These are phyloP conservation scores for Centruroides sculpturatus DNA, from an alignment of 1,140 invertebrate genomes.

Conservation along the genomic window DNA sequence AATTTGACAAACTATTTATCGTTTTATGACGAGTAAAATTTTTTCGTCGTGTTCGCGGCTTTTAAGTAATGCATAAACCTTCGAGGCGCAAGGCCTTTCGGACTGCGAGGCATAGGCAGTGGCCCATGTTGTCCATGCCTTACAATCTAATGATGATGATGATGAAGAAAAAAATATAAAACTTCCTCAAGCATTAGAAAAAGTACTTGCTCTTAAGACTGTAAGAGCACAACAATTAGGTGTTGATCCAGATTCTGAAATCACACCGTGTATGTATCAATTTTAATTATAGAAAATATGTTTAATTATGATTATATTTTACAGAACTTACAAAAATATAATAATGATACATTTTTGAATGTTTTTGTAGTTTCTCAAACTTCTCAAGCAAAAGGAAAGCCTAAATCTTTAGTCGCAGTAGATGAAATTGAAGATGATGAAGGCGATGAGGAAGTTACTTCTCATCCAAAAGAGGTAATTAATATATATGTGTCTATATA, in stretches of 20 bases:
- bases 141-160: too few species aligned
- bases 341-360: background rate
- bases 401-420: constrained; percentile 22
- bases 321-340: background rate
- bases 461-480: constrained; percentile 17
- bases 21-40: too few species aligned
- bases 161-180: constrained; percentile 35
- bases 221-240: constrained; percentile 64
- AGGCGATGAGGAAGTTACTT: constrained; percentile 29
- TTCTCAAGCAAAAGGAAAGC: background rate
- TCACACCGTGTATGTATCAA: constrained; percentile 10
- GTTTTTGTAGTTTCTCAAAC: background rate
- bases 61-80: too few species aligned
- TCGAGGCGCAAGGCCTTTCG: too few species aligned
- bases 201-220: constrained; percentile 71
- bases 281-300: background rate
- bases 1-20: too few species aligned
- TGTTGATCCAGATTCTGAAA: constrained; percentile 33
- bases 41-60: too few species aligned
- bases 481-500: background rate
- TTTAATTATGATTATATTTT: too few species aligned
- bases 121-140: too few species aligned
- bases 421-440: constrained; percentile 40
- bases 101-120: too few species aligned
- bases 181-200: constrained; percentile 69